A percentile compares a stretch with the other conserved stretches of the same genome.
These are phyloP conservation scores for Drosophila seclusa DNA, from an alignment of 2,888 invertebrate genomes.

Conservation along the genomic window DNA sequence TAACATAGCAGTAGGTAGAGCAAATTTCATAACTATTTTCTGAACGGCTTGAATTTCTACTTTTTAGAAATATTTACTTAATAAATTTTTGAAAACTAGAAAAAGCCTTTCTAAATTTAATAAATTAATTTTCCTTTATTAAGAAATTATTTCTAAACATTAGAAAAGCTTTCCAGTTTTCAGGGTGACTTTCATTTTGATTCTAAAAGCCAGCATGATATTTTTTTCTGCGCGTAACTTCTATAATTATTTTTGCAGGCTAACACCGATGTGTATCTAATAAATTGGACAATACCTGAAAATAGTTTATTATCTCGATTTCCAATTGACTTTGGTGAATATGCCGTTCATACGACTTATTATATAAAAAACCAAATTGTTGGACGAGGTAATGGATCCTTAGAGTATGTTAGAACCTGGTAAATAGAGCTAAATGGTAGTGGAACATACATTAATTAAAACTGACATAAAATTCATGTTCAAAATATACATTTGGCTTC, in stretches of 20 bases:
- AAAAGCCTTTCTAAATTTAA: background rate
- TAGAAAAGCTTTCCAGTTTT: background rate
- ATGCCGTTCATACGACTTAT: background rate
- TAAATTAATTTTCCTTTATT: background rate
- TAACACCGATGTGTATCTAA: background rate
- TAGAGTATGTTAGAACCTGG: background rate
- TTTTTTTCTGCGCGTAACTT: background rate
- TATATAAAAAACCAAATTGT: background rate
- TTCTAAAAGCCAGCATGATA: background rate
- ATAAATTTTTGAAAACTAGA: background rate
- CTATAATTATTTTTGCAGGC: background rate
- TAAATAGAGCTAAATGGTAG: background rate
- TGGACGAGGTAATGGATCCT: background rate
- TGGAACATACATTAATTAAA: background rate
- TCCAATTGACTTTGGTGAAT: conserved; percentile 1
- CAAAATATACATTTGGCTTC: background rate
- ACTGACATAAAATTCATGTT: background rate
- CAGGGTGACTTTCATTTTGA: background rate
- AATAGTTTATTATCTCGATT: background rate
- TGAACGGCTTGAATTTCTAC: background rate
- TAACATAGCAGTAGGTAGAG: background rate
- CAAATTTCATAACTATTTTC: background rate
- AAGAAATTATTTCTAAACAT: background rate
- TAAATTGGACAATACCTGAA: background rate
- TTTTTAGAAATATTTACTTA: background rate